These are phyloP conservation scores for Echinometra lucunter DNA, from an alignment of 53 echinoderm and acorn worm genomes.

Conservation along the genomic window DNA sequence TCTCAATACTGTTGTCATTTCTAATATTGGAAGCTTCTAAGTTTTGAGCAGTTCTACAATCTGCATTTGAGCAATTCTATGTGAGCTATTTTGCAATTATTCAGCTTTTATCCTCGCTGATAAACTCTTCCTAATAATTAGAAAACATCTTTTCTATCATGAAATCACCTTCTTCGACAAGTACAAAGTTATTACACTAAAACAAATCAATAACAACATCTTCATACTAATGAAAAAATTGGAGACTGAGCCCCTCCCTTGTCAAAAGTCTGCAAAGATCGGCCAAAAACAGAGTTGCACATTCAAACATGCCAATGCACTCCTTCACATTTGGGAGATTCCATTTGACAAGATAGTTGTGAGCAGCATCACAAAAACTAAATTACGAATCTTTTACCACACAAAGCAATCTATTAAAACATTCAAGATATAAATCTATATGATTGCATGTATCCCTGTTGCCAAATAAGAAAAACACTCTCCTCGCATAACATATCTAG, in stretches of 20 bases:
- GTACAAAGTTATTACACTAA: background rate
- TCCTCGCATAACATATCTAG: background rate
- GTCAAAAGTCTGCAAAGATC: background rate
- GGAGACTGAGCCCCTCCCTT: background rate
- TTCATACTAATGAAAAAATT: background rate
- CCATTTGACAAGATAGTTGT: background rate
- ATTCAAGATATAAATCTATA: slow-evolving; percentile 16
- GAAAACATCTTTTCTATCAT: background rate
- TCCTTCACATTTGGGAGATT: background rate
- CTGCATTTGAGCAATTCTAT: background rate
- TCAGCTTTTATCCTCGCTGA: background rate
- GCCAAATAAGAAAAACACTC: background rate
- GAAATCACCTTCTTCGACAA: background rate
- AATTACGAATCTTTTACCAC: background rate
- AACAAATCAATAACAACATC: background rate
- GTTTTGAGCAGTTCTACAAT: background rate
- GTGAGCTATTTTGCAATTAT: background rate
- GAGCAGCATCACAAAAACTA: background rate
- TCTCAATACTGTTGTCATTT: background rate
- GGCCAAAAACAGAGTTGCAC: background rate
- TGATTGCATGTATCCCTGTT: slow-evolving; percentile 33
- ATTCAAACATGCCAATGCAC: background rate
- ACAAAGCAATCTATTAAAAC: background rate
- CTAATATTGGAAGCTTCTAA: background rate
- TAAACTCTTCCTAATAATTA: background rate